These are phyloP conservation scores for Crotalus helleri DNA, from an alignment of 2,113 vertebrate genomes.

Conservation along the genomic window DNA sequence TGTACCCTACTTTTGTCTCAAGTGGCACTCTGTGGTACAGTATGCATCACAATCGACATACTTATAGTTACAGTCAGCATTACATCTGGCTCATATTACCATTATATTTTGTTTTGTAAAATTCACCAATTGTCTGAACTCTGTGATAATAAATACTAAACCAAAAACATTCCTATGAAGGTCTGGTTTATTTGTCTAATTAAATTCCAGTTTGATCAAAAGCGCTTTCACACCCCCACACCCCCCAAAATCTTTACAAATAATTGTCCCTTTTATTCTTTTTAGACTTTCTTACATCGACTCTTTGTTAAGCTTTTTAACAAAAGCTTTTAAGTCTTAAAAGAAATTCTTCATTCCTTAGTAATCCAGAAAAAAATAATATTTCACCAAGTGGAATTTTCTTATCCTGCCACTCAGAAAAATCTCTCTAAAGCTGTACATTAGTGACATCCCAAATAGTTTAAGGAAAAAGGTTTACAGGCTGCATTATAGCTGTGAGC, in stretches of 20 bases:
- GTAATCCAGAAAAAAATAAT: background rate
- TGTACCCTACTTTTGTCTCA: background rate
- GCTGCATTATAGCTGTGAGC: background rate
- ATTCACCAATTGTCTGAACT: background rate
- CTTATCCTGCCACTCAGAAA: background rate
- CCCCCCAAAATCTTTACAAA: background rate
- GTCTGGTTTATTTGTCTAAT: background rate
- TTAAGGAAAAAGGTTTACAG: background rate
- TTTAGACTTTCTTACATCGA: background rate
- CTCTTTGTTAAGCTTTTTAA: background rate
- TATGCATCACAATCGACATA: background rate
- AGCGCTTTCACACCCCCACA: background rate
- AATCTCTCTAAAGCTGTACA: background rate
- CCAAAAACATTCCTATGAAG: background rate
- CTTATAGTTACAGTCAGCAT: background rate
- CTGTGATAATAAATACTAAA: background rate
- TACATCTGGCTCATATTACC: background rate
- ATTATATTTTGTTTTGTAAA: background rate
- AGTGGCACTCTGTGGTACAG: background rate
- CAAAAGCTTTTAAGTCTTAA: background rate
- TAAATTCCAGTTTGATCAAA: background rate
- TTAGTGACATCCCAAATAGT: background rate
- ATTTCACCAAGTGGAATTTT: background rate
- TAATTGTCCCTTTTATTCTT: background rate
- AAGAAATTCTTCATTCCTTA: background rate